These are phyloP conservation scores for Abrostola tripartita DNA, from an alignment of 2,888 invertebrate genomes.

Conservation along the genomic window DNA sequence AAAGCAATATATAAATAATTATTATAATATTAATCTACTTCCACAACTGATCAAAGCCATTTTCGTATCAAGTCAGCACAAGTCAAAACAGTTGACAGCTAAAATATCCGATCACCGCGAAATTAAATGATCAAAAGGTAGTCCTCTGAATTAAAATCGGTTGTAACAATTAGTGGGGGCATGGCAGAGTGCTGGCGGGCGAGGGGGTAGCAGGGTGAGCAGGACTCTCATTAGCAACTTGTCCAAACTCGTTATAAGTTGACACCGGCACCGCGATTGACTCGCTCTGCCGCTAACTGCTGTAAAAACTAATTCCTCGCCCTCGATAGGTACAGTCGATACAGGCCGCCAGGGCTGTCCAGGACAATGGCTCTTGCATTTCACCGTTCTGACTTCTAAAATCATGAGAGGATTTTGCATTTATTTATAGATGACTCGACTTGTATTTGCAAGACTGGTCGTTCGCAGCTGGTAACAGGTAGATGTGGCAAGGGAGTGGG, in stretches of 20 bases:
- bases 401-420: too few relatives aligned
- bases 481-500: too few relatives aligned
- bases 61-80: slow-evolving; percentile 1
- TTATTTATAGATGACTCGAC: too few relatives aligned
- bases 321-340: too few relatives aligned
- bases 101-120: slow-evolving; percentile 42
- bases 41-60: too few relatives aligned
- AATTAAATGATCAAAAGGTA: slow-evolving; percentile 55
- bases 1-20: too few relatives aligned
- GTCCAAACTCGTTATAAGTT: slow-evolving; percentile 85
- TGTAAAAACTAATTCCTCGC: slow-evolving; percentile 67
- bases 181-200: slow-evolving; percentile 37
- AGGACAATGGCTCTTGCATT: slow-evolving; percentile 6
- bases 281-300: slow-evolving; percentile 63
- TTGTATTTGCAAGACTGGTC: too few relatives aligned
- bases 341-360: slow-evolving; percentile 37
- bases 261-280: slow-evolving; percentile 64
- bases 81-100: slow-evolving; percentile 31
- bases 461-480: too few relatives aligned
- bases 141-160: slow-evolving; percentile 39
- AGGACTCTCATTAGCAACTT: slow-evolving; percentile 82
- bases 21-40: too few relatives aligned
- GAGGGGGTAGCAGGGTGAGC: slow-evolving; percentile 39
- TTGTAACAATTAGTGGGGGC: slow-evolving; percentile 55
- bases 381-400: background rate